These are phyloP conservation scores for Drosophila paramelanica DNA, from an alignment of 2,888 invertebrate genomes.

Conservation along the genomic window DNA sequence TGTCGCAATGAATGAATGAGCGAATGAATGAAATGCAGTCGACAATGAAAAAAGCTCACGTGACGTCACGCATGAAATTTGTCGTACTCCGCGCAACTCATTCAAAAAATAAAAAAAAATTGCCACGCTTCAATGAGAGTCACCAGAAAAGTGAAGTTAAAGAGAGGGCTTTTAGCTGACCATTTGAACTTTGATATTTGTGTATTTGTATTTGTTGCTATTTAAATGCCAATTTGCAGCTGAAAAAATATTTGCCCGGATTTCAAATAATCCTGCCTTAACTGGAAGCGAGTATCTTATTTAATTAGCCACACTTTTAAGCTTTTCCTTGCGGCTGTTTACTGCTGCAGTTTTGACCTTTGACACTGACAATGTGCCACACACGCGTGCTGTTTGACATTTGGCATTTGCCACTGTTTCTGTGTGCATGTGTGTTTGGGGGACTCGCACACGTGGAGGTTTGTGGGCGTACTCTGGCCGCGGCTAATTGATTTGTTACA, in stretches of 20 bases:
- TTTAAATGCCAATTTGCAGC: slow-evolving; percentile 52
- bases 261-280: neutral
- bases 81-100: slow-evolving; percentile 9
- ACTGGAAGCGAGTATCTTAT: slow-evolving; percentile 7
- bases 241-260: slow-evolving; percentile 12
- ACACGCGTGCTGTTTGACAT: slow-evolving; percentile 37
- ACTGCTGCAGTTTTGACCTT: slow-evolving; percentile 56
- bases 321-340: slow-evolving; percentile 5
- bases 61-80: slow-evolving; percentile 41
- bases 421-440: slow-evolving; percentile 1
- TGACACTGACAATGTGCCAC: slow-evolving; percentile 15
- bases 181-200: slow-evolving; percentile 61
- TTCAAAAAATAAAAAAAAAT: neutral
- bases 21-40: slow-evolving; percentile 48
- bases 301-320: slow-evolving; percentile 43
- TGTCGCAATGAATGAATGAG: slow-evolving; percentile 22
- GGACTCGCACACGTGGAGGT: slow-evolving; percentile 3
- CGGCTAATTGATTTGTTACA: slow-evolving; percentile 59
- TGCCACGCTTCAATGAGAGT: slow-evolving; percentile 1
- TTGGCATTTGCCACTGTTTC: slow-evolving; percentile 46
- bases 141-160: neutral
- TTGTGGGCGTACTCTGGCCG: slow-evolving; percentile 11
- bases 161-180: slow-evolving; percentile 10
- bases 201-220: neutral
- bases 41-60: slow-evolving; percentile 71